Evolutionary conservation across 53 echinoderm and acorn worm genomes (phyloP).

Genomic region (Holothuria scabra): DNA sequence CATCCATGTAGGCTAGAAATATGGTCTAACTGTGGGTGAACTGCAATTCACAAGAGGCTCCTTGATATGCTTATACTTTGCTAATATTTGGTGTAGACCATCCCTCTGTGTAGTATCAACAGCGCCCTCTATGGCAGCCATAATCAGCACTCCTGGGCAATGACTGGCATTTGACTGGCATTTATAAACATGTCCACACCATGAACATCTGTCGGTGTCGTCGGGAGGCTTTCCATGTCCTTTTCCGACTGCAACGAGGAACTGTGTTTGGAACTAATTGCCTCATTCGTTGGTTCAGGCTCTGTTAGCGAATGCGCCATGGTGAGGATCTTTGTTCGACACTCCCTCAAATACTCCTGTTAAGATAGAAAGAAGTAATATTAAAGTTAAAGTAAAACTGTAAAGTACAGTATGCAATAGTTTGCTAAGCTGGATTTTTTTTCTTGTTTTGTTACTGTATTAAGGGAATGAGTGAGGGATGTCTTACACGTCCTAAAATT

Average conservation of each 20-base stretch:
- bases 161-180: conserved; percentile 14
- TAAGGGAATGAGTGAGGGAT: no score
- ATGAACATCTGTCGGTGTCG: conserved; percentile 35
- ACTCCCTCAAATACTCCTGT: conserved; percentile 27
- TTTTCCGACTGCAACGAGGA: background rate
- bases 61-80: no score
- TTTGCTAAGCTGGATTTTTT: background rate
- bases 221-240: conserved; percentile 23
- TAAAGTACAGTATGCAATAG: background rate
- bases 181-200: conserved; percentile 37
- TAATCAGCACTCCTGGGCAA: background rate
- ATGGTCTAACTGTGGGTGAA: no score
- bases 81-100: no score
- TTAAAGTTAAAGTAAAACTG: background rate
- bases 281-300: background rate
- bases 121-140: background rate
- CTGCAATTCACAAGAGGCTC: no score
- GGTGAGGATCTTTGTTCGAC: conserved; percentile 7
- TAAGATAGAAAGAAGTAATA: background rate
- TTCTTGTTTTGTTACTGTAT: background rate
- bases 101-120: background rate
- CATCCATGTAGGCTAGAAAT: no score
- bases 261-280: background rate
- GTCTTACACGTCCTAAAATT: no score
- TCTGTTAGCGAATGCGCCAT: conserved; percentile 23